Evolutionary conservation across 2,113 vertebrate species (phyloP), one percentile per base, ranked within the genome.

Genomic region (Arizona elegans): DNA sequence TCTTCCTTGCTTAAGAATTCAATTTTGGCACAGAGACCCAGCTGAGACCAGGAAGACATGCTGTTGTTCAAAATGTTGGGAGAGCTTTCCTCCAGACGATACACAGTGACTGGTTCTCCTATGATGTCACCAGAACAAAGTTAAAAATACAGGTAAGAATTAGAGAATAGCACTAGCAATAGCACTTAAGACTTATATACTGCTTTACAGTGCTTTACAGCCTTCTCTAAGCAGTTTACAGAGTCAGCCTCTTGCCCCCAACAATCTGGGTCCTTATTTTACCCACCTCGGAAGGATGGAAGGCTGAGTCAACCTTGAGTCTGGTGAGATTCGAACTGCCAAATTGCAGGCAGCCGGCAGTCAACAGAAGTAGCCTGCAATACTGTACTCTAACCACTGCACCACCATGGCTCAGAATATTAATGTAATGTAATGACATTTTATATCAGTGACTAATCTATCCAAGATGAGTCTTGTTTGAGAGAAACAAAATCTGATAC

Each of bases 1-100:
- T 99, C 99, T 95, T 99, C 99, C 96, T 99, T 99, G 97, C 99
- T 99, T 93, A 99, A 97, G 96, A 99, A 99, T 90, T 99, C 99
- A 19, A 99, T 99, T 97, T 99, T 99, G 93, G 99, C 99, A 96
- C 98, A 99, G 59, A 99, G 98, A 9, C 99, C 99, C n/a, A 98
- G 97, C 50, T 99, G 99, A 70, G 99, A 98, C 99, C 99, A 99
- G 93, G 99, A 99, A 53, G 99, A 99, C 99, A 99, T 99, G 98
- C 99, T 99, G 98, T 99, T 99, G 97, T 99, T 99, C 96, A 99
- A 97, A 91, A 98, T 99, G 97, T 97, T 99, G 88, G 99, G 99
- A 53, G 99, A 99, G 91, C 99, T 99, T 97, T 99, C 99, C 95
- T 99, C 99, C 89, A 99, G 98, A 29, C 99, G 98, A 96, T 99